phyloP scores from a whole-genome alignment of 2,888 invertebrate genomes.

The Melolontha melolontha region DNA sequence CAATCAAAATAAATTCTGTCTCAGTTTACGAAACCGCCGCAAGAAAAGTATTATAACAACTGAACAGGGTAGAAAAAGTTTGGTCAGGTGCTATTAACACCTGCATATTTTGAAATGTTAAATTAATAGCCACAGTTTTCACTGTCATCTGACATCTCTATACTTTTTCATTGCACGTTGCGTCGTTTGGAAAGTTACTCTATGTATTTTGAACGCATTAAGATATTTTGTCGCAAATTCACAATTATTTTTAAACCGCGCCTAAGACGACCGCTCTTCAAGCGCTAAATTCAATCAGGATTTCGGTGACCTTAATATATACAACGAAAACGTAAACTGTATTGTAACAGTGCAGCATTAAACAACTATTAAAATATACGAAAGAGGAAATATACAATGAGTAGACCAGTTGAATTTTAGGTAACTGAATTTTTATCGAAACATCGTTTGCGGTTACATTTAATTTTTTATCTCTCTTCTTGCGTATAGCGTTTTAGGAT shows the following conservation, averaged over 20 bases:
- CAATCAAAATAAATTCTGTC: no score
- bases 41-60: no score
- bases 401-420: conserved; percentile 48
- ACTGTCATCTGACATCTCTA: no score
- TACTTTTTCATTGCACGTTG: no score
- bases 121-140: no score
- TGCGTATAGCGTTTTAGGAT: conserved; percentile 25
- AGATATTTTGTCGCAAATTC: conserved; percentile 9
- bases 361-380: conserved; percentile 52
- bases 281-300: conserved; percentile 53
- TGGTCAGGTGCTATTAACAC: no score
- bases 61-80: no score
- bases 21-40: no score
- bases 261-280: conserved; percentile 18
- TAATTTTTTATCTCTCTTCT: conserved; percentile 6
- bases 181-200: no score
- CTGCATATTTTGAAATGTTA: no score
- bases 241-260: not conserved
- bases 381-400: conserved; percentile 48
- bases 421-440: conserved; percentile 32
- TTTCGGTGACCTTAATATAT: conserved; percentile 52
- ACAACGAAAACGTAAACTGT: conserved; percentile 3
- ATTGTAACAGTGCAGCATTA: conserved; percentile 50
- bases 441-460: conserved; percentile 37
- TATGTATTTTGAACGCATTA: not conserved